Conservation (phyloP, 2,888 invertebrate species). For the Leptinotarsa rubiginosa region DNA sequence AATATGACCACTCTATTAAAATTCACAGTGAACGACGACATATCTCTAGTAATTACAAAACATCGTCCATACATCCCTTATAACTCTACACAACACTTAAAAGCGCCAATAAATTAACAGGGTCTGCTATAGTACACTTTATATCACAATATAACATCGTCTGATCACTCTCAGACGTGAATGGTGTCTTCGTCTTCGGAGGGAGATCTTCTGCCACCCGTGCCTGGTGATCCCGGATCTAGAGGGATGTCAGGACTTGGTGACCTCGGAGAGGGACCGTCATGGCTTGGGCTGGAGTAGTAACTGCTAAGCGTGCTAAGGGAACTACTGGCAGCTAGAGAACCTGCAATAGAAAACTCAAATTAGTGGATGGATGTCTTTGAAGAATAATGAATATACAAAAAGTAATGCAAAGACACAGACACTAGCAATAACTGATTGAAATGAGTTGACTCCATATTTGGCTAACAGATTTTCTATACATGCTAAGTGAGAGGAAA, state of each 20-base stretch:
- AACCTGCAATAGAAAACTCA: conserved; percentile 60
- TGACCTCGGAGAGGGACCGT: conserved; percentile 68
- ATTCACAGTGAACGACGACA: conserved; percentile 38
- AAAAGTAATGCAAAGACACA: no score
- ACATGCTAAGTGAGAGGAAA: no score
- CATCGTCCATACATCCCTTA: conserved; percentile 48
- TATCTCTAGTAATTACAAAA: conserved; percentile 52
- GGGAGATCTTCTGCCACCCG: conserved; percentile 62
- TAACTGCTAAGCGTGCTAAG: conserved; percentile 70
- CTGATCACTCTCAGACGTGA: conserved; percentile 67
- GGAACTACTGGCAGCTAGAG: conserved; percentile 78
- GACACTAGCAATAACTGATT: no score
- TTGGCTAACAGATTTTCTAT: no score
- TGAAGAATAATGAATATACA: no score
- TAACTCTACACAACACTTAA: conserved; percentile 60
- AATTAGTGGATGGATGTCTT: background rate
- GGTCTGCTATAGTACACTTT: conserved; percentile 60
- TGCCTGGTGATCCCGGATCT: conserved; percentile 73
- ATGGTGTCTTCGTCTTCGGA: conserved; percentile 75
- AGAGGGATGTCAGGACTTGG: conserved; percentile 70
- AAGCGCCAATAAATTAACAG: conserved; percentile 63
- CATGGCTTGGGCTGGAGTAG: conserved; percentile 70
- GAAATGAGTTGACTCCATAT: no score
- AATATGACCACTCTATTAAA: conserved; percentile 35
- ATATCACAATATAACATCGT: conserved; percentile 60